Evolutionary conservation across 2,888 invertebrate genomes (phyloP), one percentile per base, ranked within the genome.

Genomic region (Drosophila paracracens): DNA sequence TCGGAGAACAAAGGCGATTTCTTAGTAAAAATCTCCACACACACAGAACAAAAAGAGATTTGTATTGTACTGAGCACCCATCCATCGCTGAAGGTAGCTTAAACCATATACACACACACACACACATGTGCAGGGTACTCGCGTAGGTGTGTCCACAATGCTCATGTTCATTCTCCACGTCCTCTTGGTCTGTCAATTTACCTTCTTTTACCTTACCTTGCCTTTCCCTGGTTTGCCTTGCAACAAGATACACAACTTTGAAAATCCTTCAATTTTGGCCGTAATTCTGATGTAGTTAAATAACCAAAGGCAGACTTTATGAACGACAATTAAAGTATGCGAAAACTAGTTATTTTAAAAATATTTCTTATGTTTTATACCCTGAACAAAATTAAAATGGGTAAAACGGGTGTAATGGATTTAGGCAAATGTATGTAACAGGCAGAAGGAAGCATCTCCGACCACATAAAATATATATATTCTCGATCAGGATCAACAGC

Each of bases 1-100:
- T 67, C 71, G 57, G 67, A 87, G 74, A 90, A 90, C 85, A 90
- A 90, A 84, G 88, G 65, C 68, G 70, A 85, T 75, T 86, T 90
- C 91, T 87, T 52, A 72, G 85, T 89, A 86, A 90, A 85, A 78
- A 70, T 63, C 62, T 68, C 52, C 56, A 60, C 58, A 61, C 59
- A 69, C 27, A 68, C 56, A 53, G 10, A 50, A 54, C 11, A 57
- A 51, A 60, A 70, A 60, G 70, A 46, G 43, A 70, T 62, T 59
- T 52, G 65, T 71, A 64, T 74, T 63, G 43, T 76, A 59, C 50
- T 75, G 53, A 61, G 66, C 52, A 38, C 27, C 64, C 52, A 70
- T 46, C 25, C 46, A 25, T 46, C 46, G 46, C 25, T 21, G 21
- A 46, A 21, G 21, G 46, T 21, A 46, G 46, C 13, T 21, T 13